Evolutionary conservation across 1,140 invertebrate genomes (phyloP).

Genomic region (Euborellia annulipes): DNA sequence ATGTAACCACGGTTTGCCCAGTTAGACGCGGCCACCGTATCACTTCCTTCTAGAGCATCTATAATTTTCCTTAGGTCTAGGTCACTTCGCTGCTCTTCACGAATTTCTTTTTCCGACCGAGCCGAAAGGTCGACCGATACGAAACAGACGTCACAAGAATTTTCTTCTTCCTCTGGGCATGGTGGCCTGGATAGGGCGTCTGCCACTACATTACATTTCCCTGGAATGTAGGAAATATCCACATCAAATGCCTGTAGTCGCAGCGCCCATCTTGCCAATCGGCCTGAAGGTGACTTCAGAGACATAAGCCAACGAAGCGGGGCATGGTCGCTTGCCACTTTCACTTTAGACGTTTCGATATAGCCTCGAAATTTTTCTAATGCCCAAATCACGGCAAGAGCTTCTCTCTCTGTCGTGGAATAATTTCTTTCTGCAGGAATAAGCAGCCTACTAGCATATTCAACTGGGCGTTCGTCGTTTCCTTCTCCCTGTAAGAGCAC

Average conservation of each 20-base stretch:
- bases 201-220: constrained; percentile 20
- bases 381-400: constrained; percentile 26
- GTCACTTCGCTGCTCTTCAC: no score
- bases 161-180: neutral
- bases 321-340: constrained; percentile 31
- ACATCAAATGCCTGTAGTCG: constrained; percentile 19
- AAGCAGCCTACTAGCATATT: constrained; percentile 17
- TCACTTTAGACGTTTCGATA: no score
- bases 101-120: no score
- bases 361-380: constrained; percentile 31
- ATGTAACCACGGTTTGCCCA: no score
- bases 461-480: constrained; percentile 19
- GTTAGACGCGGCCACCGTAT: no score
- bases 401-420: constrained; percentile 24
- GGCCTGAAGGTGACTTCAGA: constrained; percentile 15
- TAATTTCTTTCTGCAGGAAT: constrained; percentile 13
- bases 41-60: no score
- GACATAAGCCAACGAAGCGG: constrained; percentile 15
- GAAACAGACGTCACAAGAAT: no score
- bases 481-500: constrained; percentile 21
- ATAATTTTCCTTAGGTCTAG: no score
- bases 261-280: constrained; percentile 21
- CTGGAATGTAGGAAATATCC: constrained; percentile 16
- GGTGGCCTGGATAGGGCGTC: constrained; percentile 18
- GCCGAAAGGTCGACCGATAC: constrained; percentile 13